Evolutionary conservation across 2,888 invertebrate genomes (phyloP).

Genomic region (Lathronympha strigana): DNA sequence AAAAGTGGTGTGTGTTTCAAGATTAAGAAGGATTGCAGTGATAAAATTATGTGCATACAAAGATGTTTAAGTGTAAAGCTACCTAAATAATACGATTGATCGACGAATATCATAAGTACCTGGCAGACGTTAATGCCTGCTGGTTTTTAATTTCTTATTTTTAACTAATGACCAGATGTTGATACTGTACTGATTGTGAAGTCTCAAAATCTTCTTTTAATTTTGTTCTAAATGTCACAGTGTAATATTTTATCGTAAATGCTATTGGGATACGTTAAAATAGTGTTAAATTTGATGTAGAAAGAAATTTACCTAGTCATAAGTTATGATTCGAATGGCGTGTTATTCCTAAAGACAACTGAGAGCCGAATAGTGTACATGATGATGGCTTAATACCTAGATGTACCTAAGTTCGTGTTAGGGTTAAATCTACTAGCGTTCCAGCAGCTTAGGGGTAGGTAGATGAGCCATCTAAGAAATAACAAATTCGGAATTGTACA

Average conservation of each 20-base stretch:
- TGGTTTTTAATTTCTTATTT: slow-evolving; percentile 21
- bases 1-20: slow-evolving; percentile 65
- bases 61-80: slow-evolving; percentile 27
- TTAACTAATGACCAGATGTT: slow-evolving; percentile 29
- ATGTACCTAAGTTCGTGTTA: slow-evolving; percentile 14
- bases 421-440: slow-evolving; percentile 1
- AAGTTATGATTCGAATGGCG: slow-evolving; percentile 76
- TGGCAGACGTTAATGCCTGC: slow-evolving; percentile 23
- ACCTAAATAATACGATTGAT: slow-evolving; percentile 22
- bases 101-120: slow-evolving; percentile 27
- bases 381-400: slow-evolving; percentile 61
- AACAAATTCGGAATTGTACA: slow-evolving; percentile 84
- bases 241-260: slow-evolving; percentile 47
- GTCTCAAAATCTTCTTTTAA: slow-evolving; percentile 20
- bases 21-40: slow-evolving; percentile 48
- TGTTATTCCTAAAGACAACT: slow-evolving; percentile 68
- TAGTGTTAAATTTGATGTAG: slow-evolving; percentile 68
- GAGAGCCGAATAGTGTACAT: slow-evolving; percentile 64
- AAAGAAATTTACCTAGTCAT: slow-evolving; percentile 81
- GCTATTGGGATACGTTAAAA: slow-evolving; percentile 51
- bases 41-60: slow-evolving; percentile 41
- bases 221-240: slow-evolving; percentile 43
- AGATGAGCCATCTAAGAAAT: slow-evolving; percentile 53
- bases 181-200: slow-evolving; percentile 25
- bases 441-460: slow-evolving; percentile 44